Evolutionary conservation across 2,888 invertebrate genomes (phyloP), one percentile per base, ranked within the genome.

Genomic region (Diaphora mendica): DNA sequence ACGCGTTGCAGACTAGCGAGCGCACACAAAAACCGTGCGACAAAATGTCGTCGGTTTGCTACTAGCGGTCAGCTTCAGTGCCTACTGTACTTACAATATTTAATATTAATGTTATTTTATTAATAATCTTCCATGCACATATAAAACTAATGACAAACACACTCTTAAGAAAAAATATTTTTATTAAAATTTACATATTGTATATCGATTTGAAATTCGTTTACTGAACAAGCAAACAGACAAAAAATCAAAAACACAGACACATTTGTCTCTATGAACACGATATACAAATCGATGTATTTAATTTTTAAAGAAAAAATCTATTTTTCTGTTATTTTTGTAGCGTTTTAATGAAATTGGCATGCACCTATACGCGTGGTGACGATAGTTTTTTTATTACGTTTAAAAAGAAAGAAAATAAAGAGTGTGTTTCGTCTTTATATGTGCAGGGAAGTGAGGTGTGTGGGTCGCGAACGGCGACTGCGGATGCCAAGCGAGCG

Each of bases 381-480:
- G 79, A 85, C 83, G 69, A 79, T 83, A 85, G 71, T 79, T 78
- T 77, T 73, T 55, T 69, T 68, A 44, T 75, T 82, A 79, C 79
- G 81, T 84, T 84, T 84, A 76, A 73, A 81, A 82, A 82, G 89
- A 88, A 88, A 88, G 87, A 86, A 26, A 69, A 87, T 91, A 91
- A 91, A 94, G 96, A 95, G 96, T 96, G 96, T 96, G 96, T 93
- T 93, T 91, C 95, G 94, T 94, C 94, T 91, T 95, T 95, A 96
- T 95, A 93, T 95, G 95, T 95, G 95, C 95, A 95, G 96, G 96
- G 93, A 91, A 91, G 91, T 87, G 87, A 88, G 87, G 79, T 82
- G 85, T 84, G 87, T 84, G 86, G 85, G 83, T 86, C 81, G 72
- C 73, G 79, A 74, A 78, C 77, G 76, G 77, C 74, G 85, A 87